These are phyloP conservation scores for Heliothis subflexa DNA, from an alignment of 1,140 invertebrate genomes.

Conservation along the genomic window DNA sequence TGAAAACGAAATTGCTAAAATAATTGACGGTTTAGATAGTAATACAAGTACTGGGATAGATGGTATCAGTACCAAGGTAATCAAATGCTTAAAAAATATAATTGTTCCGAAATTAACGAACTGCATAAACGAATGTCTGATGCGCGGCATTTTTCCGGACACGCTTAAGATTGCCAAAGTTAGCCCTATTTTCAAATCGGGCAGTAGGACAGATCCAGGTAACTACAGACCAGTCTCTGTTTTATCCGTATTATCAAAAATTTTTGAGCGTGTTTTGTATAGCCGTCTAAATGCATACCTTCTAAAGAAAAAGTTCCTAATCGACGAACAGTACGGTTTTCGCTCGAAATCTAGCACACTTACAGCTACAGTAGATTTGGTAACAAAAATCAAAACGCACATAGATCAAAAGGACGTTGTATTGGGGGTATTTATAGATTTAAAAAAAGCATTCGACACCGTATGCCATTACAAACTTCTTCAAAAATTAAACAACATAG, in stretches of 20 bases:
- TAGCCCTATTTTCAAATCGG: too few relatives aligned
- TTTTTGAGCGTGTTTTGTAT: constrained; percentile 40
- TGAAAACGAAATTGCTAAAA: constrained; percentile 20
- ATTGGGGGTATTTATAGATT: constrained; percentile 19
- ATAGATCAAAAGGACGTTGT: constrained; percentile 9
- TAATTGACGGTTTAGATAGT: constrained; percentile 38
- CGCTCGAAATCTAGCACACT: constrained; percentile 26
- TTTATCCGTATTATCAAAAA: constrained; percentile 27
- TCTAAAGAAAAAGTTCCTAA: not conserved
- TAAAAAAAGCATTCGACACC: constrained; percentile 13
- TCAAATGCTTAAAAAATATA: too few relatives aligned
- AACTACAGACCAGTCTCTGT: constrained; percentile 42
- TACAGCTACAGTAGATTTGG: constrained; percentile 11
- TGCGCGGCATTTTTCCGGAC: too few relatives aligned
- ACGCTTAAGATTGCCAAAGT: too few relatives aligned
- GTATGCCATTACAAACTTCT: constrained; percentile 3
- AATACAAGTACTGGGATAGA: constrained; percentile 43
- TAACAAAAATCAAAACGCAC: constrained; percentile 19
- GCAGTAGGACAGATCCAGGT: not conserved
- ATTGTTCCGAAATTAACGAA: too few relatives aligned
- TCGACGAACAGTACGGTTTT: constrained; percentile 21
- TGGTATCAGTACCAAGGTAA: constrained; percentile 25
- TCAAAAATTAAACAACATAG: constrained; percentile 28
- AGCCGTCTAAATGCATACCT: constrained; percentile 18
- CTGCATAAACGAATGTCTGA: too few relatives aligned